Evolutionary conservation across 1,140 invertebrate genomes (phyloP).

Genomic region (Drosophila santomea): DNA sequence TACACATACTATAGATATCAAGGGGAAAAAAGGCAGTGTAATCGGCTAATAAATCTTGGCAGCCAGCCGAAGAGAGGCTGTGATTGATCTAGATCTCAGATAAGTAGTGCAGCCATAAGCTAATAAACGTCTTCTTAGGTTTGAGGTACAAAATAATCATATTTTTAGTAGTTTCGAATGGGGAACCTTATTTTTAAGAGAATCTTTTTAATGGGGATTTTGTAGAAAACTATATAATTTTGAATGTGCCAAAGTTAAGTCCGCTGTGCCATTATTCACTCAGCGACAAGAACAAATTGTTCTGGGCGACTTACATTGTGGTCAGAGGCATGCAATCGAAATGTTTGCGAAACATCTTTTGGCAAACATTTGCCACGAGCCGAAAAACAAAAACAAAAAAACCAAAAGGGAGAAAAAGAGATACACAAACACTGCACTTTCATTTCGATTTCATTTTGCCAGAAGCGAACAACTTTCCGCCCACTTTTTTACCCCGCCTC

Average conservation of each 20-base stretch:
- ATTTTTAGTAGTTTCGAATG: too few species aligned
- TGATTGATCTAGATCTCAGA: constrained; percentile 6
- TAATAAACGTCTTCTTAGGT: too few species aligned
- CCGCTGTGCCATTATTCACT: not conserved
- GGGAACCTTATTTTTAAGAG: too few species aligned
- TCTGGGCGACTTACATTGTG: constrained; percentile 39
- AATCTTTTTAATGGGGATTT: not conserved
- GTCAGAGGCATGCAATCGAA: constrained; percentile 34
- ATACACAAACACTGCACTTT: constrained; percentile 1
- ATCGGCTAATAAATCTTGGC: not conserved
- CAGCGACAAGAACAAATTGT: constrained; percentile 24
- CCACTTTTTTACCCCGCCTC: not conserved
- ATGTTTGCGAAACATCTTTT: constrained; percentile 73
- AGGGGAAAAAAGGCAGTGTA: constrained; percentile 3
- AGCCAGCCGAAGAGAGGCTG: not conserved
- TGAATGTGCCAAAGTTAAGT: not conserved
- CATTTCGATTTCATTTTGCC: constrained; percentile 72
- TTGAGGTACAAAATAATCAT: too few species aligned
- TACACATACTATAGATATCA: constrained; percentile 15
- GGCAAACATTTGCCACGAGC: constrained; percentile 69
- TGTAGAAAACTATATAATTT: not conserved
- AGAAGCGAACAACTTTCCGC: constrained; percentile 26
- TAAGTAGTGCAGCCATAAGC: not conserved
- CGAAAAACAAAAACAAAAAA: constrained; percentile 31
- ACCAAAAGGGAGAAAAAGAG: constrained; percentile 23